phyloP scores from a whole-genome alignment of 2,797 vertebrate genomes.

The Acanthis flammea region DNA sequence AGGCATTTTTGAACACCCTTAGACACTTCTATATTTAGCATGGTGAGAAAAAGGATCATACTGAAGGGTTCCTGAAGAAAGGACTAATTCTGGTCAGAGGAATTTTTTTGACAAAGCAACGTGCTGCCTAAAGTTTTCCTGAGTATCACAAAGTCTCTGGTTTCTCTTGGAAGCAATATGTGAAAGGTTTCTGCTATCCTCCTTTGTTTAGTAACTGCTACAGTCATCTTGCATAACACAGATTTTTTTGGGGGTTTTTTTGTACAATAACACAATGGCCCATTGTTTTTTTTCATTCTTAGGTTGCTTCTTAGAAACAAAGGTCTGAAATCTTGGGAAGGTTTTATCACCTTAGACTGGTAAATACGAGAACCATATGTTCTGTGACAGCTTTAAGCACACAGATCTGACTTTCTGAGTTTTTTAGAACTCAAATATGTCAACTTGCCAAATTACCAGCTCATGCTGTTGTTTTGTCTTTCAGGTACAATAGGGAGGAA shows the following conservation, averaged over 20 bases:
- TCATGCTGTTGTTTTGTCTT: not conserved
- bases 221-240: not conserved
- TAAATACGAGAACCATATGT: constrained; percentile 7
- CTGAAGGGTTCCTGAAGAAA: not conserved
- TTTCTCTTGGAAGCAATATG: not conserved
- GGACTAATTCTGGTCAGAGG: not conserved
- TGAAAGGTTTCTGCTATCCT: not conserved
- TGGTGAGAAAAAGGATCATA: not conserved
- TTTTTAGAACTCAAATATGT: not conserved
- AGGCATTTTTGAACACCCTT: not conserved
- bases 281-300: not conserved
- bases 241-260: not conserved
- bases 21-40: not conserved
- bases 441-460: not conserved
- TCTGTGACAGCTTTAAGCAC: not conserved
- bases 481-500: not conserved
- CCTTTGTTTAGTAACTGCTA: not conserved
- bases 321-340: not conserved
- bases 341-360: not conserved
- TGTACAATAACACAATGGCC: not conserved
- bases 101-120: not conserved
- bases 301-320: not conserved
- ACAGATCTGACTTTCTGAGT: not conserved
- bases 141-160: not conserved
- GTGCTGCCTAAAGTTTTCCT: not conserved